A percentile compares a stretch with the other conserved stretches of the same genome.
These are phyloP conservation scores for Hemicrepidius hirtus DNA, from an alignment of 2,888 invertebrate genomes.

Conservation along the genomic window DNA sequence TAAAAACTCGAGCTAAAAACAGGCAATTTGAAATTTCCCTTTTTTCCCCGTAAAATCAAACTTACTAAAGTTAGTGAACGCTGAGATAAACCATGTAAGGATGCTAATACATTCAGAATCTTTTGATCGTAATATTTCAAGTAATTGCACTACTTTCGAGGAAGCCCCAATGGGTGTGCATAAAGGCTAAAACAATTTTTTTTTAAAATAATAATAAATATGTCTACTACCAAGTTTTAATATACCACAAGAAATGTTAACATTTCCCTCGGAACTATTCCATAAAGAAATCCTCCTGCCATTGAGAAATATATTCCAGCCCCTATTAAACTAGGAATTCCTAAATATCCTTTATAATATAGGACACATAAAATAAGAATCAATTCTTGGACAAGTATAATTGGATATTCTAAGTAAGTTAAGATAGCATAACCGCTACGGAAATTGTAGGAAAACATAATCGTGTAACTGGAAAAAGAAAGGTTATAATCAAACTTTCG, in stretches of 20 bases:
- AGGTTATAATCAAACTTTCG: background rate
- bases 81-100: conserved; percentile 88
- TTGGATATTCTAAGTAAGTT: conserved; percentile 90
- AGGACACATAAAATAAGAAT: conserved; percentile 83
- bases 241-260: conserved; percentile 81
- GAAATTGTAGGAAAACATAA: conserved; percentile 88
- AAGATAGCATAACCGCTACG: conserved; percentile 82
- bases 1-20: conserved; percentile 85
- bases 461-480: conserved; percentile 81
- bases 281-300: conserved; percentile 71
- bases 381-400: conserved; percentile 85
- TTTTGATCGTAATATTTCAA: conserved; percentile 81
- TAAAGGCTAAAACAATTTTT: conserved; percentile 74
- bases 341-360: conserved; percentile 78
- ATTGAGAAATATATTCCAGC: conserved; percentile 71
- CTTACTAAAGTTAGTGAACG: conserved; percentile 88
- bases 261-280: conserved; percentile 72
- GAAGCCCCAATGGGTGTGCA: conserved; percentile 88
- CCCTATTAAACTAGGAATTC: conserved; percentile 68
- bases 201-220: background rate
- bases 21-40: conserved; percentile 12
- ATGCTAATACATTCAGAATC: conserved; percentile 87
- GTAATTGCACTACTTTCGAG: conserved; percentile 86
- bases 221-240: conserved; percentile 53
- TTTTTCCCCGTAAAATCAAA: too few relatives aligned